Evolutionary conservation across 2,113 vertebrate species (phyloP).

Genomic region (Nannobrachium achirus): DNA sequence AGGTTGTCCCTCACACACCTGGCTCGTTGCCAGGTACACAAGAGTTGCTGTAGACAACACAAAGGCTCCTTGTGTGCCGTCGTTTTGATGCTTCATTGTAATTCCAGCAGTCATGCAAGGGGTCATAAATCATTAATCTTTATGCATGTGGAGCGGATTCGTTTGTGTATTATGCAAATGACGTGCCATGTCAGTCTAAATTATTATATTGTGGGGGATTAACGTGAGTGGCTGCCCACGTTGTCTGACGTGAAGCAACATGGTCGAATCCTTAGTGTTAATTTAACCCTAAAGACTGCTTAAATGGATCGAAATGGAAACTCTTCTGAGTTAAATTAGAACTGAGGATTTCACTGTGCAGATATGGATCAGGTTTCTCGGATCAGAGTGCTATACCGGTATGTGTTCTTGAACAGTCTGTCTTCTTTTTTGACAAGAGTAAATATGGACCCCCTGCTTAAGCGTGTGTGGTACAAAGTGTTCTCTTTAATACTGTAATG

Average conservation of each 20-base stretch:
- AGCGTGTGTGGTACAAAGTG: not conserved
- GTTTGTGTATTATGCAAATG: slow-evolving; percentile 61
- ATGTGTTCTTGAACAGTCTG: slow-evolving; percentile 4
- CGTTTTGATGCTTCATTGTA: slow-evolving; percentile 46
- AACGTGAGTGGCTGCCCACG: slow-evolving; percentile 31
- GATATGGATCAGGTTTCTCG: slow-evolving; percentile 38
- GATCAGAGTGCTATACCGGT: slow-evolving; percentile 1
- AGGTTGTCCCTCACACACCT: slow-evolving; percentile 47
- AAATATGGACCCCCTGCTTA: slow-evolving; percentile 8
- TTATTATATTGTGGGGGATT: slow-evolving; percentile 35
- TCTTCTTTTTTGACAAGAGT: slow-evolving; percentile 22
- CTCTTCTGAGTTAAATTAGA: not conserved
- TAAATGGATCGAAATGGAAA: not conserved
- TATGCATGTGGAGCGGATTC: slow-evolving; percentile 53
- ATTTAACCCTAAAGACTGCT: not conserved
- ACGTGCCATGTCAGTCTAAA: slow-evolving; percentile 41
- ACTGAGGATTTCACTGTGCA: slow-evolving; percentile 16
- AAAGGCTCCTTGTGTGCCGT: slow-evolving; percentile 58
- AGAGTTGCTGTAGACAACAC: slow-evolving; percentile 47
- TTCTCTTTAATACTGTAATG: not conserved
- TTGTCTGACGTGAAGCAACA: slow-evolving; percentile 41
- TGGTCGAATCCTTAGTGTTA: too few relatives aligned
- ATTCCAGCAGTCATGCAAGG: slow-evolving; percentile 33
- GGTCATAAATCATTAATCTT: slow-evolving; percentile 63
- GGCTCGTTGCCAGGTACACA: slow-evolving; percentile 37